Conservation (phyloP, 2,797 vertebrate species). For the Poeciliopsis gracilis region DNA sequence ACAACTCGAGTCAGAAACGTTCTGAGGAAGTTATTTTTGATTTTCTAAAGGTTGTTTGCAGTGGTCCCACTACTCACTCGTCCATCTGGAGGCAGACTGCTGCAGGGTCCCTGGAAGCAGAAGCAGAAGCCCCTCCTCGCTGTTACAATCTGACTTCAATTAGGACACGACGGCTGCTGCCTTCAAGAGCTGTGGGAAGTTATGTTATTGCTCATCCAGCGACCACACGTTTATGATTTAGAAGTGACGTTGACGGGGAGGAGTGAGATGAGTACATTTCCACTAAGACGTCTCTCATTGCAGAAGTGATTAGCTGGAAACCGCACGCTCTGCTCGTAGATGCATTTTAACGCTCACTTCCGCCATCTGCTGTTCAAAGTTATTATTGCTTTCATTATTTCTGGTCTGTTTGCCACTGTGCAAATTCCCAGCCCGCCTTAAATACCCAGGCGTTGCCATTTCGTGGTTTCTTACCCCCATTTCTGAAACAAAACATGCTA, state of each 20-base stretch:
- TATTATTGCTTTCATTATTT: neutral
- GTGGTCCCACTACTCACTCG: neutral
- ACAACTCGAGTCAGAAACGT: neutral
- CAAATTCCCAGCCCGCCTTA: neutral
- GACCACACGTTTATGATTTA: neutral
- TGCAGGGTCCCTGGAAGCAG: conserved; percentile 25
- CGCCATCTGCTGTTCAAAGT: conserved; percentile 52
- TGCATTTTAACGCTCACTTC: conserved; percentile 15
- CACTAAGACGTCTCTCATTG: neutral
- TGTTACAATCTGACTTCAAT: conserved; percentile 66
- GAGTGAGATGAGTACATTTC: neutral
- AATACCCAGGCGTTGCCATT: neutral
- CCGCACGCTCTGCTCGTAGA: too few relatives aligned
- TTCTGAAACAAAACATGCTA: neutral
- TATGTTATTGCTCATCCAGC: fast-evolving
- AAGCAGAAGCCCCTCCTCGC: conserved; percentile 60
- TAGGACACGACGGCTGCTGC: conserved; percentile 51
- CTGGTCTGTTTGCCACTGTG: neutral
- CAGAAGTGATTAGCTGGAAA: neutral
- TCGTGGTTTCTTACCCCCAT: neutral
- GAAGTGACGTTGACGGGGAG: neutral
- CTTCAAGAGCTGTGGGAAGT: conserved; percentile 53
- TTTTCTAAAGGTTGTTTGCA: conserved; percentile 14
- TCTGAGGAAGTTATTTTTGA: neutral
- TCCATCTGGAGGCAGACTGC: conserved; percentile 35